Conservation (phyloP, 2,113 vertebrate species). For the Barbus barbus region DNA sequence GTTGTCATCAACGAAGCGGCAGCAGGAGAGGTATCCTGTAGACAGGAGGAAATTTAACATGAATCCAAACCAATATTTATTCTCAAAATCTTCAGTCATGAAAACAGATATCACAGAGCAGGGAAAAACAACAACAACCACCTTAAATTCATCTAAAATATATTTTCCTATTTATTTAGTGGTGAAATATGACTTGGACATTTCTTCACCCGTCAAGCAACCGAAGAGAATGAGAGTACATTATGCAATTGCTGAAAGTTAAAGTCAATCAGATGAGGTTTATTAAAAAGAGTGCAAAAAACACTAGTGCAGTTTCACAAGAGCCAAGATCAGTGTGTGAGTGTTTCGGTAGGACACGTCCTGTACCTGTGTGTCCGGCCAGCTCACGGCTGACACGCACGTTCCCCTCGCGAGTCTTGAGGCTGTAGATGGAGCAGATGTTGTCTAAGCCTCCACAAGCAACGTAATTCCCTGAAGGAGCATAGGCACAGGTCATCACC, state of each 20-base stretch:
- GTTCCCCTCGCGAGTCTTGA: conserved; percentile 99
- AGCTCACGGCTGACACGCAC: conserved; percentile 97
- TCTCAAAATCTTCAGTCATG: not conserved
- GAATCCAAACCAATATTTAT: too few species aligned
- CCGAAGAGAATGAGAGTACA: conserved; percentile 18
- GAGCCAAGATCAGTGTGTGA: too few species aligned
- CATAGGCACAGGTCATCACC: conserved; percentile 99
- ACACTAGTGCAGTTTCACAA: too few species aligned
- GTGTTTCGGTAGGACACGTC: not conserved
- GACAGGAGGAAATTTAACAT: conserved; percentile 40
- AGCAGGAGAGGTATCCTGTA: conserved; percentile 96
- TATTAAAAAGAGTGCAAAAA: too few species aligned
- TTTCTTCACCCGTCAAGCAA: not conserved
- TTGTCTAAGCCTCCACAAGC: conserved; percentile 98
- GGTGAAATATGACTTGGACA: not conserved
- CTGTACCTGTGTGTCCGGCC: conserved; percentile 94
- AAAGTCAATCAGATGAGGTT: not conserved
- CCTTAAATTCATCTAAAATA: not conserved
- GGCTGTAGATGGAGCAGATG: conserved; percentile 99
- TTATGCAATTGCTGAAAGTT: not conserved
- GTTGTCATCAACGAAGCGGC: conserved; percentile 99
- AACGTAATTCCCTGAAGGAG: conserved; percentile 98
- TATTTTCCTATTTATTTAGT: not conserved
- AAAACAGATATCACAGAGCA: not conserved
- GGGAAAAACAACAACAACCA: not conserved